phyloP scores from a whole-genome alignment of 1,140 invertebrate genomes.

The Nasonia giraulti region DNA sequence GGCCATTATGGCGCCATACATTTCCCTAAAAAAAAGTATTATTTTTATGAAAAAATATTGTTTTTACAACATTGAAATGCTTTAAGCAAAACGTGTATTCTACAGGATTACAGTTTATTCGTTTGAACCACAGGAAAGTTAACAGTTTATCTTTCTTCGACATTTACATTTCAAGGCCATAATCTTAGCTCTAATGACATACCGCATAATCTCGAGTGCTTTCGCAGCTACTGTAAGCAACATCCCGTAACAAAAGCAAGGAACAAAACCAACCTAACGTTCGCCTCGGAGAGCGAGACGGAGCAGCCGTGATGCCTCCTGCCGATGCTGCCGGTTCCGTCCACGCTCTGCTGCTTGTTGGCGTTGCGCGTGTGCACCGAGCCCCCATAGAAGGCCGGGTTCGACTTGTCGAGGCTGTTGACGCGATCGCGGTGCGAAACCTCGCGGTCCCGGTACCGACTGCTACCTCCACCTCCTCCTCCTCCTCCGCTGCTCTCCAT shows the following conservation, averaged over 20 bases:
- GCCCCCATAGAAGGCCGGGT: constrained; percentile 65
- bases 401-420: constrained; percentile 71
- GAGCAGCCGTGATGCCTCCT: constrained; percentile 69
- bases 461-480: constrained; percentile 48
- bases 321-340: constrained; percentile 68
- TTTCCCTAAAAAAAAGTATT: constrained; percentile 54
- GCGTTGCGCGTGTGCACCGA: constrained; percentile 62
- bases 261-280: constrained; percentile 56
- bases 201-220: not conserved
- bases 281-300: constrained; percentile 68
- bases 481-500: constrained; percentile 57
- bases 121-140: too few species aligned
- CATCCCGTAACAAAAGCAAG: not conserved
- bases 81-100: not conserved
- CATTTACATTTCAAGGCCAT: too few species aligned
- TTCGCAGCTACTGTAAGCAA: not conserved
- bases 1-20: constrained; percentile 65
- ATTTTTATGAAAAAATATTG: not conserved
- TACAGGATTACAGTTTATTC: not conserved
- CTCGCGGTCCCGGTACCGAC: constrained; percentile 57
- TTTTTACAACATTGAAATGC: not conserved
- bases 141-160: too few species aligned
- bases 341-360: constrained; percentile 61
- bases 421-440: constrained; percentile 67
- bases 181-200: not conserved